Conservation (phyloP, 1,140 invertebrate species). For the Periplaneta americana region DNA sequence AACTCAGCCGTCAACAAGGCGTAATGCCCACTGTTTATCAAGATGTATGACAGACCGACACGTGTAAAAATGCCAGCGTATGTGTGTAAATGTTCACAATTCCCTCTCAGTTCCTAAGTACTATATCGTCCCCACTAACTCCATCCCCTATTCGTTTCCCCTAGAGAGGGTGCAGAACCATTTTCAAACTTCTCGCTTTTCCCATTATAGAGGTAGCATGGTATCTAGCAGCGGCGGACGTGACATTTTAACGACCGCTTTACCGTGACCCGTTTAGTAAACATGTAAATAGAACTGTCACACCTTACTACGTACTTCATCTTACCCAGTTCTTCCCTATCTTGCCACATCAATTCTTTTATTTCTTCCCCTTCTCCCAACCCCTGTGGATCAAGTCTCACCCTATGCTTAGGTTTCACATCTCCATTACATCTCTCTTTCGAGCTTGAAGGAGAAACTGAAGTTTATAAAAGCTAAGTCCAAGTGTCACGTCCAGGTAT, state of each 20-base stretch:
- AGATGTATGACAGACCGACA: neutral
- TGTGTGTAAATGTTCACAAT: neutral
- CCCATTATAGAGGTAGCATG: neutral
- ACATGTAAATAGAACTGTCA: conserved; percentile 14
- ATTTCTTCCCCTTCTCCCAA: neutral
- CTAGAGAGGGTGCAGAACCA: neutral
- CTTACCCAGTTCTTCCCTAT: neutral
- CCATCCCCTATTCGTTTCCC: neutral
- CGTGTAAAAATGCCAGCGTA: neutral
- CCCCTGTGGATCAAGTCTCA: neutral
- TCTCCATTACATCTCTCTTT: neutral
- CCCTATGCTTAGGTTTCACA: neutral
- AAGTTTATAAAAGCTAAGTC: too few relatives aligned
- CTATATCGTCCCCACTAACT: neutral
- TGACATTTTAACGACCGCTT: neutral
- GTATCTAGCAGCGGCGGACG: neutral
- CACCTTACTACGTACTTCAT: neutral
- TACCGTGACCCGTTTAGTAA: conserved; percentile 9
- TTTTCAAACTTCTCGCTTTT: neutral
- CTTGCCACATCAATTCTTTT: neutral
- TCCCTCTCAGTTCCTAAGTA: neutral
- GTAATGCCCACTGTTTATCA: too few relatives aligned
- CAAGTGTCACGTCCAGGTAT: too few relatives aligned
- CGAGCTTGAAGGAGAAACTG: neutral
- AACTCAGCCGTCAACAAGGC: too few relatives aligned